A percentile compares a stretch with the other conserved stretches of the same genome.
Conservation (phyloP, 2,797 vertebrate genomes). For the Nothura maculosa region DNA sequence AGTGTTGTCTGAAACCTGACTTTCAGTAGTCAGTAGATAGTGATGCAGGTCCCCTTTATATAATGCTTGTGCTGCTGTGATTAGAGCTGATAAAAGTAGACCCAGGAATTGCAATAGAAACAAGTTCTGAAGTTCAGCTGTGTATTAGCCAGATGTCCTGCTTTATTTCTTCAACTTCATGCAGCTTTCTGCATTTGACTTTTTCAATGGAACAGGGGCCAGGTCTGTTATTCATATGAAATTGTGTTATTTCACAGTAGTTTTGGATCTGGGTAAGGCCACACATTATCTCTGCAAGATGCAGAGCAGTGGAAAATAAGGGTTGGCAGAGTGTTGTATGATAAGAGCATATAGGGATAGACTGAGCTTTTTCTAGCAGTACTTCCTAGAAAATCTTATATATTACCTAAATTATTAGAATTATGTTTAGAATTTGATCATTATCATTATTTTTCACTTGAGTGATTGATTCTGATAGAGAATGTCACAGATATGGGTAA, state of each 20-base stretch:
- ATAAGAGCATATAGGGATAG: not conserved
- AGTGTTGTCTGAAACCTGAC: not conserved
- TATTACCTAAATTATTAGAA: not conserved
- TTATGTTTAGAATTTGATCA: not conserved
- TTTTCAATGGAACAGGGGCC: not conserved
- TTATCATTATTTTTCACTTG: not conserved
- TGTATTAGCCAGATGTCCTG: not conserved
- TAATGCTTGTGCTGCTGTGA: not conserved
- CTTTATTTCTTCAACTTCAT: not conserved
- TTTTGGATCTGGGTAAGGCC: not conserved
- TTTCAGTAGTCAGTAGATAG: not conserved
- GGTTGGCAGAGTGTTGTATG: not conserved
- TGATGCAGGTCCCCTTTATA: not conserved
- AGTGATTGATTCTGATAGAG: not conserved
- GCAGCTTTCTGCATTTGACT: not conserved
- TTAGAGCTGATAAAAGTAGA: not conserved
- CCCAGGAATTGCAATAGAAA: not conserved
- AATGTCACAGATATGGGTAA: not conserved
- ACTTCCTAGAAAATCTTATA: not conserved
- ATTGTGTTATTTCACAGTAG: rapidly evolving
- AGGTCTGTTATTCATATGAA: no score
- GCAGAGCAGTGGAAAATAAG: not conserved
- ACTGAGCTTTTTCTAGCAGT: not conserved
- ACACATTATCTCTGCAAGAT: not conserved
- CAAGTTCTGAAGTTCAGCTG: not conserved